Percentiles rank a stretch among this genome's conserved stretches.
These are phyloP conservation scores for Piscicola geometra DNA, from an alignment of 2,888 invertebrate species.

Conservation along the genomic window DNA sequence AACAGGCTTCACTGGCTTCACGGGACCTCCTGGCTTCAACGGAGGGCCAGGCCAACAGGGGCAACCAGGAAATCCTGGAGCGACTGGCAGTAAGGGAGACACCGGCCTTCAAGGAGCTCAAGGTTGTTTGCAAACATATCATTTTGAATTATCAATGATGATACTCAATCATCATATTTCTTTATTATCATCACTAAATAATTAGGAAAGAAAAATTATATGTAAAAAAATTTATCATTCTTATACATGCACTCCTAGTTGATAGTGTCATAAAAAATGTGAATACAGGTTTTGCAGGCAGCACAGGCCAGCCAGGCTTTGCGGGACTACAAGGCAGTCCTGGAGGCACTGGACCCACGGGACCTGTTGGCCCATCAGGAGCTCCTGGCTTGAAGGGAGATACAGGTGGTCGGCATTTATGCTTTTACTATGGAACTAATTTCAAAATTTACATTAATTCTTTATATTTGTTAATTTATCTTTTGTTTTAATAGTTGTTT, in stretches of 20 bases:
- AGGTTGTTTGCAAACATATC: no score
- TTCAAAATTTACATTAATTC: no score
- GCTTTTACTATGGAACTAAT: no score
- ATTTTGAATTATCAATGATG: no score
- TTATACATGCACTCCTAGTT: not conserved
- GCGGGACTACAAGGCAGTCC: constrained; percentile 8
- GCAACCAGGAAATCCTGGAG: constrained; percentile 7
- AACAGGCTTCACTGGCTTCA: not conserved
- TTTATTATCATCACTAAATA: no score
- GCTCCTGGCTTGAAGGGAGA: constrained; percentile 23
- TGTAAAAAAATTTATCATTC: not conserved
- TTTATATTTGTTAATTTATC: not conserved
- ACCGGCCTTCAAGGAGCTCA: not conserved
- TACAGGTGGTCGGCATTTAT: constrained; percentile 2
- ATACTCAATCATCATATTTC: no score
- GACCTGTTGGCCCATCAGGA: constrained; percentile 38
- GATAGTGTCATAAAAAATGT: no score
- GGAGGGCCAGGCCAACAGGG: constrained; percentile 3
- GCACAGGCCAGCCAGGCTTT: constrained; percentile 39
- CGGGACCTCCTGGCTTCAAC: not conserved
- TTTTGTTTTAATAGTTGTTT: not conserved
- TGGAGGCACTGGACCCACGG: not conserved
- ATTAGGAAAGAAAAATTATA: no score
- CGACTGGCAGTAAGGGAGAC: constrained; percentile 38
- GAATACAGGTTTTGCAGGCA: not conserved